A percentile compares a stretch with the other conserved stretches of the same genome.
Conservation (phyloP, 2,113 vertebrate species). For the cat (Felis catus) region DNA sequence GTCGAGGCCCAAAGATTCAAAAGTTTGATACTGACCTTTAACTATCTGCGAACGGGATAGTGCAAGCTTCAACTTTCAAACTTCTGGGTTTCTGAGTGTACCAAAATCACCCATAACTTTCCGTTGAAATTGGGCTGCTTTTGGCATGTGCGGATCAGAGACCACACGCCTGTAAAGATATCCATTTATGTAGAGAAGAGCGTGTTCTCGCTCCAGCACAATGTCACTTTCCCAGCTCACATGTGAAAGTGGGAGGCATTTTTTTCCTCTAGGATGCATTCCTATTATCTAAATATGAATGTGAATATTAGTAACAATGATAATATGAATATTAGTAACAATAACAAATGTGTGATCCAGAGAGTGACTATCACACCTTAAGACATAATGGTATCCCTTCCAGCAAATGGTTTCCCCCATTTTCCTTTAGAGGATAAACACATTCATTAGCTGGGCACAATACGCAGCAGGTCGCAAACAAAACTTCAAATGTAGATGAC, state of each 20-base stretch:
- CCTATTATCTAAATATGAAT: background rate
- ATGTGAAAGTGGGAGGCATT: fast-evolving
- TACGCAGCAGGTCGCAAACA: background rate
- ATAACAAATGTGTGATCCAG: background rate
- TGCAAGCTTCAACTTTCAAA: no score
- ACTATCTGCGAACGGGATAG: fast-evolving
- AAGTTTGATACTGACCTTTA: background rate
- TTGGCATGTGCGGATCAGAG: background rate
- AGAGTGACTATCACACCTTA: fast-evolving
- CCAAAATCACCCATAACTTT: no score
- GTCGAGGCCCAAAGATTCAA: background rate
- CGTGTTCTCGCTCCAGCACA: fast-evolving
- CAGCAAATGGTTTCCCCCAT: fast-evolving
- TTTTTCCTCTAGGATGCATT: no score
- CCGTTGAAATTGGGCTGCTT: no score
- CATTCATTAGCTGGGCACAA: fast-evolving
- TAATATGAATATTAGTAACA: background rate
- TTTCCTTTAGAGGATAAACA: background rate
- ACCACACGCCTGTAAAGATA: fast-evolving
- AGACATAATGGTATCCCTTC: fast-evolving
- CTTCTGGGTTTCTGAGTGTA: background rate
- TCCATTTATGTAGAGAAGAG: fast-evolving
- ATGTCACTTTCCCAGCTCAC: background rate
- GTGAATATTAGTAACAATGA: background rate
- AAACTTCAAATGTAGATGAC: fast-evolving